Conservation (phyloP, 2,797 vertebrate species). For the Helarctos malayanus region DNA sequence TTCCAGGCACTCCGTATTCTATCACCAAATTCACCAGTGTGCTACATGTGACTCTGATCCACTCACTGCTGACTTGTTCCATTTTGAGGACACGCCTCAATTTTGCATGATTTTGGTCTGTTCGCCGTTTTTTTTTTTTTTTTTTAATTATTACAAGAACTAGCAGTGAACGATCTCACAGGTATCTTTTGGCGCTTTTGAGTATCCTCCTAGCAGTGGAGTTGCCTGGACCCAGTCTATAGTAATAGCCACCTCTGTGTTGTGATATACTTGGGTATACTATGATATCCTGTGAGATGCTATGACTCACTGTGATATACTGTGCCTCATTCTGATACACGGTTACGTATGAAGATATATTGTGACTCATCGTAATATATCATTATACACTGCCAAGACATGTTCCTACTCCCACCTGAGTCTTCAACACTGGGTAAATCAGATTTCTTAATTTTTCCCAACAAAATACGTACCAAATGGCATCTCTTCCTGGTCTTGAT, state of each 20-base stretch:
- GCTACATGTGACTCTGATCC: background rate
- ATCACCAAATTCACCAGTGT: background rate
- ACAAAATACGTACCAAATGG: background rate
- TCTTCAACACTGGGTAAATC: background rate
- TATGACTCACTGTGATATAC: background rate
- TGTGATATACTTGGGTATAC: background rate
- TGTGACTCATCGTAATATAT: background rate
- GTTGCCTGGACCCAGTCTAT: background rate
- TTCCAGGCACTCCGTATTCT: background rate
- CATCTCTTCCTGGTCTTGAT: background rate
- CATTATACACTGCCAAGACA: background rate
- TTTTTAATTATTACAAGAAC: background rate
- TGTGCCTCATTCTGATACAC: background rate
- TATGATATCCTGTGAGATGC: background rate
- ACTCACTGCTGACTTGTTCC: background rate
- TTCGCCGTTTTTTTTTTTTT: background rate
- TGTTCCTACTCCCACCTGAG: background rate
- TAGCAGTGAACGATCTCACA: background rate
- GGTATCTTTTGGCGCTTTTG: background rate
- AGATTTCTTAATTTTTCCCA: conserved; percentile 2
- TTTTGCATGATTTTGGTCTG: background rate
- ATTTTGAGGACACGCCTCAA: background rate
- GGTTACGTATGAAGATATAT: background rate
- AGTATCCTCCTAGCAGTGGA: background rate
- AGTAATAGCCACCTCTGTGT: background rate